phyloP scores from a whole-genome alignment of 2,113 vertebrate species.

The Scomber japonicus region DNA sequence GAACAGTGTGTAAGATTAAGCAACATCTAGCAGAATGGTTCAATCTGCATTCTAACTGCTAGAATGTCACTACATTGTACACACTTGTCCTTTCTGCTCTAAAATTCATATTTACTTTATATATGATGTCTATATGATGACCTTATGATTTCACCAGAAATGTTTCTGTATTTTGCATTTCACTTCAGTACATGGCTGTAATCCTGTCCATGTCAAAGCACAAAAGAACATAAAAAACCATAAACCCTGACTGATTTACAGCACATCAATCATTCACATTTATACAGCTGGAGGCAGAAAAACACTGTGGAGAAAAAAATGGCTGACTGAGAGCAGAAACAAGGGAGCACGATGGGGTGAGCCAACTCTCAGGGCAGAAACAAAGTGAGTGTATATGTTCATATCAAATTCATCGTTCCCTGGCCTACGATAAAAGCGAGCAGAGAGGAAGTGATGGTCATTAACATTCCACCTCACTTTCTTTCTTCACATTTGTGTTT shows the following conservation, averaged over 20 bases:
- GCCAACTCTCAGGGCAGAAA: constrained; percentile 40
- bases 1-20: too few relatives aligned
- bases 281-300: constrained; percentile 37
- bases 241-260: constrained; percentile 3
- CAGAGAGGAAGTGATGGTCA: constrained; percentile 69
- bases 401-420: constrained; percentile 85
- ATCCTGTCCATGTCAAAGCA: background rate
- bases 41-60: too few relatives aligned
- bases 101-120: too few relatives aligned
- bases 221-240: background rate
- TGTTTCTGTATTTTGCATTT: background rate
- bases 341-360: constrained; percentile 20
- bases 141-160: background rate
- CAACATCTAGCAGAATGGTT: too few relatives aligned
- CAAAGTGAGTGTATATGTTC: constrained; percentile 36
- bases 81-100: too few relatives aligned
- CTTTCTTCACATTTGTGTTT: constrained; percentile 87
- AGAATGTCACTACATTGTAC: too few relatives aligned
- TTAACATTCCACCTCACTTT: constrained; percentile 84
- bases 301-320: constrained; percentile 22
- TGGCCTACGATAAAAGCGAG: constrained; percentile 85
- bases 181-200: background rate
- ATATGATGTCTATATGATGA: too few relatives aligned
- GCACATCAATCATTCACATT: constrained; percentile 13
- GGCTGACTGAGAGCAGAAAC: constrained; percentile 25